Evolutionary conservation across 2,888 invertebrate genomes (phyloP).

Genomic region (Sminthurinus aureus): DNA sequence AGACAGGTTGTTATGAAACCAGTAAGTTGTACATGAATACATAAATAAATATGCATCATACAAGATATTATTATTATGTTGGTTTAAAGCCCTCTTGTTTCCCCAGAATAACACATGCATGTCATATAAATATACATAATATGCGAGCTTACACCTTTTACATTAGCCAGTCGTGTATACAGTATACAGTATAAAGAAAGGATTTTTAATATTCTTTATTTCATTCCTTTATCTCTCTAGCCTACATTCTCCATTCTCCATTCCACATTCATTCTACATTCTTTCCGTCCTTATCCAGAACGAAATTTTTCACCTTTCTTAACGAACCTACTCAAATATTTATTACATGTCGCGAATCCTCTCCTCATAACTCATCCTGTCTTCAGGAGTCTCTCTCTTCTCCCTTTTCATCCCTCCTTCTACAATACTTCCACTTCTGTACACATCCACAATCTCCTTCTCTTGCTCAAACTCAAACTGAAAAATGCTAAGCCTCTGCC

Average conservation of each 20-base stretch:
- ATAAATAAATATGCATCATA: neutral
- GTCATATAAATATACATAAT: neutral
- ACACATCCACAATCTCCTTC: neutral
- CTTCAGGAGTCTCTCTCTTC: slow-evolving; percentile 6
- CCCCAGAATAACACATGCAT: too few species aligned
- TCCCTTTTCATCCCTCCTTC: slow-evolving; percentile 42
- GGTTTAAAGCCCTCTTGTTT: neutral
- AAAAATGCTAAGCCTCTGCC: too few species aligned
- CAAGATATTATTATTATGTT: neutral
- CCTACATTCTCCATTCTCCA: neutral
- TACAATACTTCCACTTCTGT: slow-evolving; percentile 19
- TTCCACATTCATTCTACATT: neutral
- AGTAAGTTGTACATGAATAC: too few species aligned
- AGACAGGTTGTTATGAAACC: neutral
- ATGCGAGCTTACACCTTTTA: neutral
- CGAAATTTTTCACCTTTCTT: slow-evolving; percentile 22
- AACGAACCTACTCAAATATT: slow-evolving; percentile 46
- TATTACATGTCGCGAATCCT: slow-evolving; percentile 54
- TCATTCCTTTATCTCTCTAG: slow-evolving; percentile 13
- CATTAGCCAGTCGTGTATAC: neutral
- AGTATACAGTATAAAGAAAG: neutral
- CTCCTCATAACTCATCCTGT: slow-evolving; percentile 45
- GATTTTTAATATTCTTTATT: slow-evolving; percentile 14
- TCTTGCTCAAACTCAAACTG: too few species aligned
- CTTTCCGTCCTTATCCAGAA: slow-evolving; percentile 30